phyloP scores from a whole-genome alignment of 2,888 invertebrate species.

The Syrista parreyssii region DNA sequence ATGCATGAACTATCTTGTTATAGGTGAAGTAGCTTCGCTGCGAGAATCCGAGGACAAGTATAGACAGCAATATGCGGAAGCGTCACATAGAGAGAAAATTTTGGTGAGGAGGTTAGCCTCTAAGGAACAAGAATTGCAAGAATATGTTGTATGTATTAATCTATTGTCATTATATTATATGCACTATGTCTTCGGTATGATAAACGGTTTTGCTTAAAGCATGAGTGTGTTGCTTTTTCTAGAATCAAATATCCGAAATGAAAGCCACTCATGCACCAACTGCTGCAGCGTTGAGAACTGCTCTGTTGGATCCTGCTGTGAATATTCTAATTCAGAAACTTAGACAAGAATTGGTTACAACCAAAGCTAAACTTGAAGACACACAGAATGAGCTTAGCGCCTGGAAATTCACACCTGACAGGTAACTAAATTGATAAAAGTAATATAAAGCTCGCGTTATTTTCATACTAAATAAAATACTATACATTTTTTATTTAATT shows the following conservation, averaged over 20 bases:
- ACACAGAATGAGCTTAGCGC: conserved; percentile 97
- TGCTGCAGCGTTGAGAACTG: conserved; percentile 79
- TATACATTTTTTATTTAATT: not conserved
- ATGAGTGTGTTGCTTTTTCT: conserved; percentile 31
- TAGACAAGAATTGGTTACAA: conserved; percentile 88
- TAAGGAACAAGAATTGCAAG: conserved; percentile 97
- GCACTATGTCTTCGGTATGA: not conserved
- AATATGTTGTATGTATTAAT: conserved; percentile 84
- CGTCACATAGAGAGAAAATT: conserved; percentile 91
- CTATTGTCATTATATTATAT: not conserved
- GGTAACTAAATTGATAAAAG: conserved; percentile 61
- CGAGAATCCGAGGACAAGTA: conserved; percentile 84
- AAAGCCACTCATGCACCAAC: conserved; percentile 89
- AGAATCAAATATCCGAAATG: conserved; percentile 95
- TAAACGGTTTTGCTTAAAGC: not conserved
- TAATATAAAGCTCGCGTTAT: not conserved
- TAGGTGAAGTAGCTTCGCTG: conserved; percentile 78
- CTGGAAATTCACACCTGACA: conserved; percentile 99
- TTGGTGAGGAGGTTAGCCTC: conserved; percentile 91
- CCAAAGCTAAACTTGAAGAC: conserved; percentile 92
- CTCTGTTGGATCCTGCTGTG: conserved; percentile 94
- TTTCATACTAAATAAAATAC: not conserved
- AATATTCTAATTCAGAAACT: conserved; percentile 93
- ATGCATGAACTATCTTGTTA: conserved; percentile 57
- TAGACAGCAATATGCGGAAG: conserved; percentile 85